Base-by-base conservation (phyloP, 1,140 invertebrate genomes). In the Melipona quadrifasciata region DNA sequence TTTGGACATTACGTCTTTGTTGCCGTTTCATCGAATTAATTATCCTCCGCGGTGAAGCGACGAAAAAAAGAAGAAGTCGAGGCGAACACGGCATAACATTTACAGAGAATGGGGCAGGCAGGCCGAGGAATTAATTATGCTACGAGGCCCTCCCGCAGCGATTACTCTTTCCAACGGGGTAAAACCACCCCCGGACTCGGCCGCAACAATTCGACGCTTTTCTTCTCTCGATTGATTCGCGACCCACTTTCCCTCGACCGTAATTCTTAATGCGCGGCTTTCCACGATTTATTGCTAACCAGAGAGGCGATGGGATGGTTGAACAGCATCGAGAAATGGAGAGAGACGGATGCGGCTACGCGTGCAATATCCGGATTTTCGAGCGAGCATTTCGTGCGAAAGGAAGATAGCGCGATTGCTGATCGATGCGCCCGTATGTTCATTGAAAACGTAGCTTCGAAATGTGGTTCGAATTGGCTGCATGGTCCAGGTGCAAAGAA, bases 221-320 rank as follows among this genome's bases (percentile, higher is more conserved):
- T 57, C 68, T 73, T 65, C 57, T 47, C 31, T 51, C 82, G 82
- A 84, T 84, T 84, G 82, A 84, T 84, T 80, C 82, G 82, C 76
- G 82, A 84, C 82, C 82, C 82, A 84, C 67, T 84, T 84, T 80
- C 58, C 10, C 47, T 39, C 76, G 68, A 71, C 55, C 75, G 68
- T 80, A 84, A 84, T 84, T 84, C 76, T 80, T 84, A 80, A 80
- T 80, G 68, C 82, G 55, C 39, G 67, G 82, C 67, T 79, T 72
- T 84, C 82, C 24, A 72, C 76, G 68, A 79, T 84, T 79, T 79
- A 84, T 80, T 64, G 82, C 68, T 61, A 80, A 84, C 68, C 47
- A 53, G 57, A 65, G 47, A 6, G 39, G 27, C 68, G 67, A 70
- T 21, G 21, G 51, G n/a, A 77, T 24, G 27, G 11, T 21, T 6